Evolutionary conservation across 2,888 invertebrate species (phyloP), one percentile per base, ranked within the genome.

Genomic region (Melolontha melolontha): DNA sequence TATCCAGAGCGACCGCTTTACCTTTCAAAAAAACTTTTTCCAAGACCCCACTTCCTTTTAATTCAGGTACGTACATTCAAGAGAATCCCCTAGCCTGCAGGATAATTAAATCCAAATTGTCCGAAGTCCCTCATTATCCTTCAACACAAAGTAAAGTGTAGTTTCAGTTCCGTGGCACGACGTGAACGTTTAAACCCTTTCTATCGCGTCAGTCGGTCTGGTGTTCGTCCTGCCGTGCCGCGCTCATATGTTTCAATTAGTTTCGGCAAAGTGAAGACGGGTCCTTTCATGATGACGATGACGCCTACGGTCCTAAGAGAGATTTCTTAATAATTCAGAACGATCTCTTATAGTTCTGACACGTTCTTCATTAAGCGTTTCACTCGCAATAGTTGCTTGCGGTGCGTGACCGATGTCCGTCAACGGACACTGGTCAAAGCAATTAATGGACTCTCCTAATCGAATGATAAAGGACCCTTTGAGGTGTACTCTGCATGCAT

Each of bases 291-390:
- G 40, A 67, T 67, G 66, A 66, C 70, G 70, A 66, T 71, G 70
- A 67, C 66, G 17, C 55, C 55, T 66, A 55, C 51, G 57, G 59
- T 44, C 14, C 22, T 22, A 22, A 50, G 51, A 70, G 66, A 50
- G 71, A 73, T 73, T 75, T 75, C 75, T 75, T 75, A 75, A 75
- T 75, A 73, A 75, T 75, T 75, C 75, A 75, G 70, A 68, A 67
- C 51, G 68, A 65, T 64, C 55, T 12, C 42, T 40, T 34, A 34
- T 34, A 34, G 34, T 54, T n/a, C 52, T 16, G 52, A 54, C 34
- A 54, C 52, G 54, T 57, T 22, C 55, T 17, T 11, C 47, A 39
- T 41, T 57, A 57, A 57, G 41, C 42, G 55, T 22, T 49, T 22
- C 22, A n/a, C 59, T 7, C 29, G 16, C 16, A 11, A 41, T 57